Conservation (phyloP, 2,113 vertebrate species). For the Larimichthys crocea region DNA sequence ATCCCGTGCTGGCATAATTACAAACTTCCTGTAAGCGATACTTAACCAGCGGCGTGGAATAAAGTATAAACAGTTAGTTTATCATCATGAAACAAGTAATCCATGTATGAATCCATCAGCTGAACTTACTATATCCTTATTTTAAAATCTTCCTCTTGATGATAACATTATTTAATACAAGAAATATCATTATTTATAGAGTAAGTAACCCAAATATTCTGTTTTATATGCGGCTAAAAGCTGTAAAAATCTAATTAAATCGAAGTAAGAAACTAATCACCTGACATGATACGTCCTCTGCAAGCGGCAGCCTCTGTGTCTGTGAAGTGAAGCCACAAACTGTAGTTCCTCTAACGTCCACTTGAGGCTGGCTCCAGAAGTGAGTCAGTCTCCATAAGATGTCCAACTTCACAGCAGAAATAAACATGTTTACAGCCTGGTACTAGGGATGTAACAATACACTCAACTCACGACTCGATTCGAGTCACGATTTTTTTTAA, state of each 20-base stretch:
- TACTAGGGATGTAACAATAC: too few relatives aligned
- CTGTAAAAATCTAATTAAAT: not conserved
- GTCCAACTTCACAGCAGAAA: too few relatives aligned
- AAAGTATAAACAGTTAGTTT: not conserved
- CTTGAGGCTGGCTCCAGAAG: too few relatives aligned
- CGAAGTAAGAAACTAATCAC: not conserved
- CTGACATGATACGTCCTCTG: not conserved
- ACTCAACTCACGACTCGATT: too few relatives aligned
- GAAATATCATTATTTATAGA: not conserved
- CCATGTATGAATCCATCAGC: not conserved
- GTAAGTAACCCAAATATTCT: not conserved
- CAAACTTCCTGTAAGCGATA: not conserved
- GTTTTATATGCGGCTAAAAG: not conserved
- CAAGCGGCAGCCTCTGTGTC: too few relatives aligned
- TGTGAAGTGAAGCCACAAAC: too few relatives aligned
- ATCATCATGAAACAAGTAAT: not conserved
- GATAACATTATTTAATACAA: not conserved
- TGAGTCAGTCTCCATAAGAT: too few relatives aligned
- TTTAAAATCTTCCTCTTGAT: not conserved
- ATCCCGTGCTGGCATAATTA: not conserved
- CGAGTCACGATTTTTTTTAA: too few relatives aligned
- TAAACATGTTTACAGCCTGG: too few relatives aligned
- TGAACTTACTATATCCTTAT: too few relatives aligned
- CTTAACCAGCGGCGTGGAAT: not conserved
- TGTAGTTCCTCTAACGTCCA: too few relatives aligned